A percentile compares a stretch with the other conserved stretches of the same genome.
phyloP scores from a whole-genome alignment of 2,113 vertebrate genomes.

The Bungarus multicinctus region DNA sequence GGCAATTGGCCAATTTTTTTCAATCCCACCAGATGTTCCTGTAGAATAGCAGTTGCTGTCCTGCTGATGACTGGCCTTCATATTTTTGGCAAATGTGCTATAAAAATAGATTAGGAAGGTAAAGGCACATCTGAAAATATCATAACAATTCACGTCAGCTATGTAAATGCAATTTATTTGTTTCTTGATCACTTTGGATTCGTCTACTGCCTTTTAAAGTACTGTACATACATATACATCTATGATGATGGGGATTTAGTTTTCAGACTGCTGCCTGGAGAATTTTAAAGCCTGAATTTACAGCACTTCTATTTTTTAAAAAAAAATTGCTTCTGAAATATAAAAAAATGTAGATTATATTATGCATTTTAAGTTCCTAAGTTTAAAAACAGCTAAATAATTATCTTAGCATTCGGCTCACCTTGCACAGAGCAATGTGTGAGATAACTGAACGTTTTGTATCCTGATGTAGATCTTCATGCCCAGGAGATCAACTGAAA shows the following conservation, averaged over 20 bases:
- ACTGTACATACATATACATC: not conserved
- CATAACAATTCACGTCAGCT: not conserved
- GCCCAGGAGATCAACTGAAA: not conserved
- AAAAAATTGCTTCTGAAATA: not conserved
- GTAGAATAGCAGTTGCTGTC: not conserved
- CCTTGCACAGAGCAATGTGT: not conserved
- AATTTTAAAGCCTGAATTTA: not conserved
- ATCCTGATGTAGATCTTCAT: not conserved
- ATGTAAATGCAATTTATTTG: not conserved
- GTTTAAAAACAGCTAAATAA: not conserved
- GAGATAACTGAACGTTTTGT: not conserved
- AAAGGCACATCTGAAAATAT: not conserved
- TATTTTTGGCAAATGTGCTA: not conserved
- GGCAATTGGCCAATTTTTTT: slow-evolving; percentile 14
- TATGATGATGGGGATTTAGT: not conserved
- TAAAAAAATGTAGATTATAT: not conserved
- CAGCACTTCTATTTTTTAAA: not conserved
- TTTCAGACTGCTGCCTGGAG: not conserved
- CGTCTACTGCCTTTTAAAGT: not conserved
- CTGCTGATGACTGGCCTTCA: slow-evolving; percentile 25
- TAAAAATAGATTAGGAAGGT: not conserved
- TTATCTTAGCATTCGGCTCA: not conserved
- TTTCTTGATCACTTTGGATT: not conserved
- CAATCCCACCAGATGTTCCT: slow-evolving; percentile 30
- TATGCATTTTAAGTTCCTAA: not conserved